phyloP scores from a whole-genome alignment of 2,797 vertebrate genomes.

The Myiotriccus ornatus region DNA sequence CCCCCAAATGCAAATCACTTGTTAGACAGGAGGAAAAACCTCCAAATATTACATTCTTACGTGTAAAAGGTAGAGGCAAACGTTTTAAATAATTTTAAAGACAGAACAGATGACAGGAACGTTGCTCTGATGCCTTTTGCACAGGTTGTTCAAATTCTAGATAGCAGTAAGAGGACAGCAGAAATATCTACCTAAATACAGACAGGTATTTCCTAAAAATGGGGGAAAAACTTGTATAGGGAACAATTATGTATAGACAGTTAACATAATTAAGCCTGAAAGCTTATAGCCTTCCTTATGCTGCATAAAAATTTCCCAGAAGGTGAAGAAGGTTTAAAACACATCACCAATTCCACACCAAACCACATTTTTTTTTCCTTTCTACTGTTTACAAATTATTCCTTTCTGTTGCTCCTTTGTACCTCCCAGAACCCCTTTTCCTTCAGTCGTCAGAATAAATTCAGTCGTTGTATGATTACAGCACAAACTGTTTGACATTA shows the following conservation, averaged over 20 bases:
- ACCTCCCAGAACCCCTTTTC: not conserved
- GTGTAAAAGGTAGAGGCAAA: not conserved
- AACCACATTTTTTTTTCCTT: not conserved
- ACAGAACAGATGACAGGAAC: not conserved
- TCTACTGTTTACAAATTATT: not conserved
- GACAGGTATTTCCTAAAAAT: not conserved
- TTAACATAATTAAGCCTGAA: not conserved
- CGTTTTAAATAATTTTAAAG: not conserved
- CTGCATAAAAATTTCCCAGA: not conserved
- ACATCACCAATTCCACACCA: not conserved
- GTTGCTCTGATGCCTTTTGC: slow-evolving; percentile 27
- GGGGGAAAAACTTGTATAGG: not conserved
- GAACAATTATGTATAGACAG: not conserved
- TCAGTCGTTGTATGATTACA: not conserved
- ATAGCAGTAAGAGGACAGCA: slow-evolving; percentile 27
- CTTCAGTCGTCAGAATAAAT: not conserved
- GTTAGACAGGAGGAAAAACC: not conserved
- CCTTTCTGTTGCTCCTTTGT: not conserved
- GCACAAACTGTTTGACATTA: not conserved
- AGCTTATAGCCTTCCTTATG: not conserved
- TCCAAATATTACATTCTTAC: not conserved
- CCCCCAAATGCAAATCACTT: not conserved
- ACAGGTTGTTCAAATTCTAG: not conserved
- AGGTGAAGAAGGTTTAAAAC: not conserved
- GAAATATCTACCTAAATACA: slow-evolving; percentile 7